Conservation (phyloP, 2,888 invertebrate species). For the Pristionchus exspectatus region DNA sequence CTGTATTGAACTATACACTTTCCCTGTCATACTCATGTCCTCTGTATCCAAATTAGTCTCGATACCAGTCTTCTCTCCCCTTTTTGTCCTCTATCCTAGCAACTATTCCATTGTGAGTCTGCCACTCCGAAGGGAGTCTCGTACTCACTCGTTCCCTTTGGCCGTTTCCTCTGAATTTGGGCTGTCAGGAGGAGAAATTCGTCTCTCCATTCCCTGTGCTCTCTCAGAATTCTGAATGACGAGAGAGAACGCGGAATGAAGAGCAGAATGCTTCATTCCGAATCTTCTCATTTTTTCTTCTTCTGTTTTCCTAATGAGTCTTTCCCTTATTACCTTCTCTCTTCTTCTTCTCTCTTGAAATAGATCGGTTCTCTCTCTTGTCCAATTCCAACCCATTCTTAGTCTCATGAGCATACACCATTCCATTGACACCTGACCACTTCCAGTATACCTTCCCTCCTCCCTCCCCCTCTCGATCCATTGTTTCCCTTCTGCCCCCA, state of each 20-base stretch:
- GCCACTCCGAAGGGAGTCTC: neutral
- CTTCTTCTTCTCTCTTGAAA: neutral
- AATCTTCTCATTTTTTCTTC: neutral
- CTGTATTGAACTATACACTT: neutral
- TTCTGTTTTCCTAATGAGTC: constrained; percentile 15
- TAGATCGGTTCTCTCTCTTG: constrained; percentile 21
- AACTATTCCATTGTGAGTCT: neutral
- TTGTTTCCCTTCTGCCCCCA: constrained; percentile 11
- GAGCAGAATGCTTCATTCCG: neutral
- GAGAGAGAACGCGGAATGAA: neutral
- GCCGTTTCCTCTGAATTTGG: neutral
- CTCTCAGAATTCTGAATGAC: neutral
- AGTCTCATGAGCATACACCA: constrained; percentile 5
- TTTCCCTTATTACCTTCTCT: constrained; percentile 39
- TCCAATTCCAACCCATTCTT: constrained; percentile 30
- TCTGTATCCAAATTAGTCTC: constrained; percentile 23
- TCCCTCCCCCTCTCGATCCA: neutral
- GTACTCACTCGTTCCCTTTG: constrained; percentile 4
- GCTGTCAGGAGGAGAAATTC: too few relatives aligned
- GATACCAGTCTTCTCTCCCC: constrained; percentile 43
- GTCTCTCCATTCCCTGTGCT: too few relatives aligned
- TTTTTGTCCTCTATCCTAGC: constrained; percentile 12
- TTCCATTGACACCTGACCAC: constrained; percentile 38
- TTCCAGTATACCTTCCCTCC: constrained; percentile 18
- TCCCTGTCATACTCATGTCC: neutral